A percentile compares a stretch with the other conserved stretches of the same genome.
phyloP scores from a whole-genome alignment of 2,113 vertebrate genomes.

The Eulemur rufifrons region DNA sequence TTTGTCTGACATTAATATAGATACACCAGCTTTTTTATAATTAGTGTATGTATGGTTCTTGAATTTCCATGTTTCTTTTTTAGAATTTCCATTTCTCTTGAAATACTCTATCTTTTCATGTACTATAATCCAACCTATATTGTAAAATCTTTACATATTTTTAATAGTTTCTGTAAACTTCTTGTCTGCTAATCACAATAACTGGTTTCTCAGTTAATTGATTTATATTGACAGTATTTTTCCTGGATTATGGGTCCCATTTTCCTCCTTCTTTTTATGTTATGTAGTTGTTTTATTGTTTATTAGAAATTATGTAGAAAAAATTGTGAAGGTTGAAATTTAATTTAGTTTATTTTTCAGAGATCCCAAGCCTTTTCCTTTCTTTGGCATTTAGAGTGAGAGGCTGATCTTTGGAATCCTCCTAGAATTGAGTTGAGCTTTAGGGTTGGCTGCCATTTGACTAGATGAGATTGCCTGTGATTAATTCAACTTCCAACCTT shows the following conservation, averaged over 20 bases:
- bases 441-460: neutral
- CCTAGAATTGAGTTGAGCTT: neutral
- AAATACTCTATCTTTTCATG: neutral
- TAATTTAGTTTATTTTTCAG: neutral
- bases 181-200: neutral
- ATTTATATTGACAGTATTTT: neutral
- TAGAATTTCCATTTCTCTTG: constrained; percentile 7
- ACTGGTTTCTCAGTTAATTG: neutral
- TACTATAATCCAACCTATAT: neutral
- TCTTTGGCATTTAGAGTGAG: neutral
- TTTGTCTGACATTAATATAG: neutral
- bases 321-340: neutral
- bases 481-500: neutral
- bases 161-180: neutral
- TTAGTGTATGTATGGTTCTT: neutral
- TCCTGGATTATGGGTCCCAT: neutral
- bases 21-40: neutral
- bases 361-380: neutral
- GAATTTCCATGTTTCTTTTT: neutral
- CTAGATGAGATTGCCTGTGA: neutral
- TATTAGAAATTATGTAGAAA: neutral
- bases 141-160: constrained; percentile 16
- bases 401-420: neutral
- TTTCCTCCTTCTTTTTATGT: neutral
- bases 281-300: neutral